Evolutionary conservation across 2,113 vertebrate genomes (phyloP), one percentile per base, ranked within the genome.

Genomic region (Lepidiolamprologus cunningtoni): DNA sequence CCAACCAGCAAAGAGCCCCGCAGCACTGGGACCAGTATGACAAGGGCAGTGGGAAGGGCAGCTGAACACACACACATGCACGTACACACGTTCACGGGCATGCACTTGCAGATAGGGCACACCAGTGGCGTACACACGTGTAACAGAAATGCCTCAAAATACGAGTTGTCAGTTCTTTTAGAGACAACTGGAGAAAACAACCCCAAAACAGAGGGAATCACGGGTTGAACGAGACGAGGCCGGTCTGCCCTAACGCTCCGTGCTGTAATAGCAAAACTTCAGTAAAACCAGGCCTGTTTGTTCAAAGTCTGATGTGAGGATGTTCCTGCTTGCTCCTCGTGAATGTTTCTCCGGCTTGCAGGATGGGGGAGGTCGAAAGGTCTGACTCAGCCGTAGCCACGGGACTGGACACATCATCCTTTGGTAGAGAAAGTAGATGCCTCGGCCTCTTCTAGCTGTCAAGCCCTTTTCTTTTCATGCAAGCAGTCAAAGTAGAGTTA

Each of bases 21-120:
- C 92, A 96, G 94, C 95, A 91, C 87, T 92, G 92, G 91, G 93
- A 94, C 93, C 93, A 91, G 93, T 89, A 93, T 96, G 95, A 95
- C 95, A 96, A 95, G 94, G 95, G 94, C 91, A 94, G 90, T 89
- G 91, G 83, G 92, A 94, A 95, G 95, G 94, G 91, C 94, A 92
- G 85, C 87, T 26, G 19, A 85, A 66, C n/a, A 35, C 79, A 89
- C 23, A 89, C 73, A 71, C 79, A 83, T 53, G 58, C 57, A 66
- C 61, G 71, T 47, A 66, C 54, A 83, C 86, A 87, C 83, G 21
- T 83, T 66, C 45, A 84, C 76, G 87, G 55, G 78, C 84, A 84
- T 81, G 83, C 81, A 66, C 84, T 45, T 73, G 13, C 80, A 23
- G 50, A 61, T 21, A 87, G 9, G 73, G 58, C 83, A 63, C 61